These are phyloP conservation scores for Gymnosoma rotundatum DNA, from an alignment of 2,888 invertebrate species.

Conservation along the genomic window DNA sequence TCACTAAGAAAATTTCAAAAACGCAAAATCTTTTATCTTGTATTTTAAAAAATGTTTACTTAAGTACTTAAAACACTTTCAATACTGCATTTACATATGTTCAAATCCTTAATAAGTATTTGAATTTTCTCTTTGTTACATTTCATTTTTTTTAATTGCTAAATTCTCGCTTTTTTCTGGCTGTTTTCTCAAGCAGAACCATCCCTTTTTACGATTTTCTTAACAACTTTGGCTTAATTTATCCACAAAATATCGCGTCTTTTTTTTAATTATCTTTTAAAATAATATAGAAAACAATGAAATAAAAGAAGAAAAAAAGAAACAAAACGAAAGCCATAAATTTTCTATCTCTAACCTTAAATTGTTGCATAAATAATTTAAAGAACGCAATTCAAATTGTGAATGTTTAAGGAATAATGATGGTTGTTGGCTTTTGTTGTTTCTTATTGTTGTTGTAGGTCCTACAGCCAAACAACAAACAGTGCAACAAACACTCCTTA, in stretches of 20 bases:
- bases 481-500: constrained; percentile 60
- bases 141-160: not conserved
- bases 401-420: constrained; percentile 51
- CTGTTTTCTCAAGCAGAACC: constrained; percentile 41
- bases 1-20: not conserved
- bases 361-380: constrained; percentile 64
- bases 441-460: constrained; percentile 13
- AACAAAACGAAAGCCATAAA: constrained; percentile 48
- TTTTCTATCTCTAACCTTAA: constrained; percentile 59
- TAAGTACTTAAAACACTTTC: constrained; percentile 63
- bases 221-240: constrained; percentile 43
- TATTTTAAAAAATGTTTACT: constrained; percentile 43
- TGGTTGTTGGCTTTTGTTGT: constrained; percentile 25
- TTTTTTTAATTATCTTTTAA: constrained; percentile 56
- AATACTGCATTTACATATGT: not conserved
- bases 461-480: not conserved
- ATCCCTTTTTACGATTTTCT: constrained; percentile 30
- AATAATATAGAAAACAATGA: constrained; percentile 28
- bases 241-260: constrained; percentile 60
- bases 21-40: constrained; percentile 20
- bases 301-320: constrained; percentile 16
- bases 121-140: constrained; percentile 25
- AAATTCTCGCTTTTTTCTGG: constrained; percentile 16
- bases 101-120: constrained; percentile 17
- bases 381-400: constrained; percentile 50